A percentile compares a stretch with the other conserved stretches of the same genome.
Evolutionary conservation across 2,113 vertebrate species (phyloP).

Genomic region (Brachionichthys hirsutus): DNA sequence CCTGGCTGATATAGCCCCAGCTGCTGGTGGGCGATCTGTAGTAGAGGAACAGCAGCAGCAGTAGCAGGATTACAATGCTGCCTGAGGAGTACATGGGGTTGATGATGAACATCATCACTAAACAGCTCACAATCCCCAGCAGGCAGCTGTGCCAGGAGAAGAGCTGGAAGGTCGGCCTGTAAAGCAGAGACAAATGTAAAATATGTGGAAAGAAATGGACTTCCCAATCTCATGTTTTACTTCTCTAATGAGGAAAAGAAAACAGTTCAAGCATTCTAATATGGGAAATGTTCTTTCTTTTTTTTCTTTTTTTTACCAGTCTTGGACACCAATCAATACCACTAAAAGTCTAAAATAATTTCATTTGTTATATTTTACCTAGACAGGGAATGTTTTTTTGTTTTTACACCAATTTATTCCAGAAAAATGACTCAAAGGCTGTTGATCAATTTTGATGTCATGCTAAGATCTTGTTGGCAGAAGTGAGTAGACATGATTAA

Average conservation of each 20-base stretch:
- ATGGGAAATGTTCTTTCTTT: not conserved
- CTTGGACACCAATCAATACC: too few species aligned
- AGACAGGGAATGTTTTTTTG: not conserved
- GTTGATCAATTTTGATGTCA: not conserved
- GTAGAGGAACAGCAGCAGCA: constrained; percentile 85
- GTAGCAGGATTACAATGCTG: constrained; percentile 82
- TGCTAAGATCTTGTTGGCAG: not conserved
- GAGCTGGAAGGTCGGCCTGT: constrained; percentile 86
- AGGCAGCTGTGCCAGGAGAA: constrained; percentile 92
- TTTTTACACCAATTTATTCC: not conserved
- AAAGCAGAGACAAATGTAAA: constrained; percentile 6
- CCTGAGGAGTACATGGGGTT: constrained; percentile 84
- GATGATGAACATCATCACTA: constrained; percentile 93
- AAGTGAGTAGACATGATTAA: not conserved
- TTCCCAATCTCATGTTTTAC: not conserved
- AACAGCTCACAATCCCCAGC: constrained; percentile 85
- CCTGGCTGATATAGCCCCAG: constrained; percentile 92
- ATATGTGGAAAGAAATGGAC: not conserved
- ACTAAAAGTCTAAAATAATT: not conserved
- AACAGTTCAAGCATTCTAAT: not conserved
- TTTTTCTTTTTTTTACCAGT: not conserved
- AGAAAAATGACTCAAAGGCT: not conserved
- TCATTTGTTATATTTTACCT: not conserved
- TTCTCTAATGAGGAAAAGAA: not conserved
- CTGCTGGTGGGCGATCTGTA: constrained; percentile 86